Percentiles rank a stretch among this genome's conserved stretches.
Evolutionary conservation across 2,113 vertebrate genomes (phyloP).

Genomic region (Australoheros scitulus): DNA sequence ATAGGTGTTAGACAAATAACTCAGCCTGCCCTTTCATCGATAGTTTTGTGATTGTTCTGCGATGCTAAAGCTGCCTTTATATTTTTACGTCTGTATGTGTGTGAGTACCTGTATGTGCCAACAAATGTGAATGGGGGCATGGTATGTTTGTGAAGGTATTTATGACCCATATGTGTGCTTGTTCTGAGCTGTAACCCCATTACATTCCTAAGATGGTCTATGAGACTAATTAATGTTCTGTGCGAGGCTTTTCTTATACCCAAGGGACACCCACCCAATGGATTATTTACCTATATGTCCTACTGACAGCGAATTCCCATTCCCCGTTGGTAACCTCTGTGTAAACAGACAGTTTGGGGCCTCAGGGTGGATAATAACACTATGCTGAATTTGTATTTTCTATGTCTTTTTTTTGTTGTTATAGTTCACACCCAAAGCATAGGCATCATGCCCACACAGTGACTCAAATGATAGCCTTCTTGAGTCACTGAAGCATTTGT

Average conservation of each 20-base stretch:
- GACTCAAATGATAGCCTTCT: conserved; percentile 23
- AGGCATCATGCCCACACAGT: conserved; percentile 24
- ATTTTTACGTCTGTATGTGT: background rate
- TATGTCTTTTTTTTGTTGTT: conserved; percentile 32
- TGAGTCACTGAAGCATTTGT: conserved; percentile 14
- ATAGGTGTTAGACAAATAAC: conserved; percentile 65
- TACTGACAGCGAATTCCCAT: conserved; percentile 67
- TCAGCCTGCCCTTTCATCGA: conserved; percentile 54
- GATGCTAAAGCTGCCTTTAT: conserved; percentile 7
- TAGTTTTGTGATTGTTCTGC: conserved; percentile 40
- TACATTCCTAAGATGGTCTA: conserved; percentile 76
- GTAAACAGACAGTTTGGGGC: conserved; percentile 50
- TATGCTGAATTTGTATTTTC: conserved; percentile 45
- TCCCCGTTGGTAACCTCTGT: conserved; percentile 46
- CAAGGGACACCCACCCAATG: conserved; percentile 68
- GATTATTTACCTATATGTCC: conserved; percentile 81
- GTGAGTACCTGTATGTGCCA: conserved; percentile 29
- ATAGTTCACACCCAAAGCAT: conserved; percentile 15
- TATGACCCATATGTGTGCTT: conserved; percentile 76
- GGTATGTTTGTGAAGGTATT: conserved; percentile 79
- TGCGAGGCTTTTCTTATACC: conserved; percentile 71
- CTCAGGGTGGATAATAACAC: conserved; percentile 36
- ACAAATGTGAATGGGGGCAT: conserved; percentile 47
- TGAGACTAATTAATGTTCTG: conserved; percentile 82
- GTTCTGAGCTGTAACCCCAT: conserved; percentile 72